phyloP scores from a whole-genome alignment of 2,113 vertebrate species.

The Paraplagusia blochii region DNA sequence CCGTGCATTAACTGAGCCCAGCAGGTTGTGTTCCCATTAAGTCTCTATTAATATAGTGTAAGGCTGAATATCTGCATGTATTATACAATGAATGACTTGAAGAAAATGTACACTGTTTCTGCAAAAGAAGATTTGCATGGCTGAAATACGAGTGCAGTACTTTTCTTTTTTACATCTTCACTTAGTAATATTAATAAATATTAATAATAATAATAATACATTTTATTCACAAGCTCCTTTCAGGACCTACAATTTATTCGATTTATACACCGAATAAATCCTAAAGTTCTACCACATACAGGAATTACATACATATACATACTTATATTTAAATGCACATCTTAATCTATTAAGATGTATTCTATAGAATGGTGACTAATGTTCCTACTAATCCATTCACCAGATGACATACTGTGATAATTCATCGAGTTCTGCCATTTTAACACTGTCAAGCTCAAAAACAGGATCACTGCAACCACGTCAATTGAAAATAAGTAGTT shows the following conservation, averaged over 20 bases:
- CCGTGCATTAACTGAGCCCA: not conserved
- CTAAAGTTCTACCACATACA: no score
- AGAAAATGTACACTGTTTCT: not conserved
- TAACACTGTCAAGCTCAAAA: not conserved
- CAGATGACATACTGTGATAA: slow-evolving; percentile 23
- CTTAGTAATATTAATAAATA: no score
- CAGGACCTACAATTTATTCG: no score
- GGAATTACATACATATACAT: no score
- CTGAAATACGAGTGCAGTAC: no score
- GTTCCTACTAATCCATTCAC: slow-evolving; percentile 35
- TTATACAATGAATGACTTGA: not conserved
- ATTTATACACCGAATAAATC: no score
- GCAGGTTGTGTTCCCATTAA: not conserved
- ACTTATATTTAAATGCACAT: no score
- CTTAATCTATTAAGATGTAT: not conserved
- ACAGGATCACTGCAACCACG: no score
- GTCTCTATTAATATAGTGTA: not conserved
- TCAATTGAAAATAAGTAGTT: no score
- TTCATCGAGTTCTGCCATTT: slow-evolving; percentile 37
- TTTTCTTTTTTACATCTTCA: no score
- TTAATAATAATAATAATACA: no score
- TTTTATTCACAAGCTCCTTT: no score
- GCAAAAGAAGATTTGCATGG: not conserved
- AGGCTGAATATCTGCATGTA: not conserved
- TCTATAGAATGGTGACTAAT: slow-evolving; percentile 46